A percentile compares a stretch with the other conserved stretches of the same genome.
Conservation (phyloP, 2,113 vertebrate genomes). For the Malaclemys terrapin region DNA sequence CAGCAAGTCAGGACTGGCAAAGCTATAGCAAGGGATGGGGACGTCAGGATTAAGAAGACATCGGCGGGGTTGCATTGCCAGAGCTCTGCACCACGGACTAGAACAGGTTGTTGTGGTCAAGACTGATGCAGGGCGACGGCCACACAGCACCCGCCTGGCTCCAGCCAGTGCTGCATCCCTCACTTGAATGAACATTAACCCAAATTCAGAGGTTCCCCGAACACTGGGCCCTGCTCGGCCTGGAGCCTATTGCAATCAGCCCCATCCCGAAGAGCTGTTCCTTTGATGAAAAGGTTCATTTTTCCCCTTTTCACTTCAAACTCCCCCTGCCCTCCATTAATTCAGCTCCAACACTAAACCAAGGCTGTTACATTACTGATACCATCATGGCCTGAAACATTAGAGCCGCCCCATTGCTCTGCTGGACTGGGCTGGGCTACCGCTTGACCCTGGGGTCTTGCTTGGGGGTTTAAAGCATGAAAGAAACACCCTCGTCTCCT, state of each 20-base stretch:
- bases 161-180: too few species aligned
- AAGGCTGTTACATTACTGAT: background rate
- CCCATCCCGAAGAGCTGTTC: background rate
- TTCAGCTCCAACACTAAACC: background rate
- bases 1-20: too few species aligned
- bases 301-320: background rate
- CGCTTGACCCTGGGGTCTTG: background rate
- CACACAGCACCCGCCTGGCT: background rate
- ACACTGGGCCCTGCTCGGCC: background rate
- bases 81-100: too few species aligned
- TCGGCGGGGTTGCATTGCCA: background rate
- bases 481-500: background rate
- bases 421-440: too few species aligned
- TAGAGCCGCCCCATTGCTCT: background rate
- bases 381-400: background rate
- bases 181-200: background rate
- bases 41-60: background rate
- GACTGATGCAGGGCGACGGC: accelerated
- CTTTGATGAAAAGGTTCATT: background rate
- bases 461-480: background rate
- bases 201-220: background rate
- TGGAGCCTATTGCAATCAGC: too few species aligned
- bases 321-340: background rate
- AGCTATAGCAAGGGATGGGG: too few species aligned
- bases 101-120: background rate